These are phyloP conservation scores for Busseola fusca DNA, from an alignment of 2,888 invertebrate genomes.

Conservation along the genomic window DNA sequence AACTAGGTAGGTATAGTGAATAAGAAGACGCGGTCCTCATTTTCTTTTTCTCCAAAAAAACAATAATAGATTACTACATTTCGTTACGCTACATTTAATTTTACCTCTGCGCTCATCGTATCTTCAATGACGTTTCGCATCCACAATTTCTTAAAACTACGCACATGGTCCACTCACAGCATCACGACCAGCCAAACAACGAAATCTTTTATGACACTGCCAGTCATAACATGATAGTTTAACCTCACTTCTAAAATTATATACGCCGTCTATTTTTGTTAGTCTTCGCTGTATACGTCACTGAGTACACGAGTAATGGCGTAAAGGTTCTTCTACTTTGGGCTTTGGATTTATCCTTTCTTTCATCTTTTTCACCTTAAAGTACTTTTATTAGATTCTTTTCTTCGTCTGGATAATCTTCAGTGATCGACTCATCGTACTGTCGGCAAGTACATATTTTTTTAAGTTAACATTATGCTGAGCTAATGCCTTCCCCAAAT, in stretches of 20 bases:
- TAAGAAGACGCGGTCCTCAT: neutral
- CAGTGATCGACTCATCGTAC: neutral
- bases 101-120: conserved; percentile 4
- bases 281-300: conserved; percentile 45
- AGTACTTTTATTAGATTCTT: neutral
- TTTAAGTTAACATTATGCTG: neutral
- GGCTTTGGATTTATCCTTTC: conserved; percentile 5
- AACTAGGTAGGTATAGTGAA: neutral
- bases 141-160: conserved; percentile 19
- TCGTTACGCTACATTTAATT: conserved; percentile 12
- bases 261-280: conserved; percentile 51
- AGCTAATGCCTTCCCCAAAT: neutral
- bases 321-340: conserved; percentile 35
- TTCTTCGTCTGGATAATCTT: neutral
- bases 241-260: conserved; percentile 56
- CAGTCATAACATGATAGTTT: conserved; percentile 57
- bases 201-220: conserved; percentile 39
- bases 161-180: conserved; percentile 11
- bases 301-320: conserved; percentile 27
- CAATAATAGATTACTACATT: neutral
- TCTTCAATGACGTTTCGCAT: conserved; percentile 3
- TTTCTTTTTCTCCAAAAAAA: neutral
- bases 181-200: conserved; percentile 42
- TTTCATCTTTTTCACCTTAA: neutral
- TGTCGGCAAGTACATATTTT: neutral